Evolutionary conservation across 1,140 invertebrate genomes (phyloP), one percentile per base, ranked within the genome.

Genomic region (Andrena cerasifolii): DNA sequence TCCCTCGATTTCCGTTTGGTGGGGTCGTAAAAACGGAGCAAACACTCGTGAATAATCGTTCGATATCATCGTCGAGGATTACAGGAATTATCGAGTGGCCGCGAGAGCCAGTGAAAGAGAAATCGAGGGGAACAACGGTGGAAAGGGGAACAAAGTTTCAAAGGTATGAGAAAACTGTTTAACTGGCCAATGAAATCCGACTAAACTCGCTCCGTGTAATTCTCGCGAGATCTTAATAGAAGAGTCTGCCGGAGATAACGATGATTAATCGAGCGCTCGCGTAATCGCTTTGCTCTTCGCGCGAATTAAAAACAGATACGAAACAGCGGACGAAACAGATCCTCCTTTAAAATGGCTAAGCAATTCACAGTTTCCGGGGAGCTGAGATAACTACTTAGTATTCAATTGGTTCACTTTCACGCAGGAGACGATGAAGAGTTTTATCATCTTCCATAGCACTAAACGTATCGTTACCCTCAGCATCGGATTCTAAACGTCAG

Each of bases 131-230:
- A 26, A 54, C 21, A 21, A 66, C 47, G 54, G 54, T 45, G 31
- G 59, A 26, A 53, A 47, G 21, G 61, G 65, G 72, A 65, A 45
- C 31, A 18, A 49, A 66, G 63, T 77, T 81, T 62, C 66, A 36
- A 61, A 66, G 77, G 51, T 74, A 54, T 76, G 75, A 71, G 66
- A 49, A 67, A 83, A 82, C 66, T 83, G 78, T 79, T 81, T 83
- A 82, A 63, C 40, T 61, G 58, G 54, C 77, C 53, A 74, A 83
- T 83, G 78, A 67, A 56, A 82, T 82, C 79, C 45, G 45, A 70
- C 61, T 54, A 65, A 26, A 76, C 61, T 51, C 47, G 79, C 62
- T 67, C 67, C 74, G 33, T 66, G 74, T 54, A 82, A 83, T 83
- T 83, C 67, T 83, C 79, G 26, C 67, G 47, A 49, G 26, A 65